These are phyloP conservation scores for Agonopterix heracliana DNA, from an alignment of 2,888 invertebrate species.

Conservation along the genomic window DNA sequence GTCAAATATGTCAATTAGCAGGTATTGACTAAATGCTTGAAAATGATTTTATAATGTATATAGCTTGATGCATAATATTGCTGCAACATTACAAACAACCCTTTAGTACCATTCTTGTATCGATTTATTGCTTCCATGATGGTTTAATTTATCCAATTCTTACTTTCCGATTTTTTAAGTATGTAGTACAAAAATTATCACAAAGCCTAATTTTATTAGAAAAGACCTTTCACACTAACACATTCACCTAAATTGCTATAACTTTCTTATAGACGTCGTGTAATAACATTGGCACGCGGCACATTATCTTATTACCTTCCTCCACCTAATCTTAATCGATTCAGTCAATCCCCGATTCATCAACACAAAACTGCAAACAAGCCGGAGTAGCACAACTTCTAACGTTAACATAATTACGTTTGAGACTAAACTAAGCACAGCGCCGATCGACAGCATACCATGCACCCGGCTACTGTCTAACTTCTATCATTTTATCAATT, in stretches of 20 bases:
- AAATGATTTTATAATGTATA: conserved; percentile 10
- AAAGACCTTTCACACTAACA: conserved; percentile 18
- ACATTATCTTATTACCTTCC: conserved; percentile 38
- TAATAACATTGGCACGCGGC: conserved; percentile 57
- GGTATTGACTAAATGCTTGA: conserved; percentile 17
- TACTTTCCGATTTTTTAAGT: conserved; percentile 17
- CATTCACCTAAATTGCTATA: conserved; percentile 17
- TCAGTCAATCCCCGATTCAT: conserved; percentile 58
- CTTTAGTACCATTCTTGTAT: conserved; percentile 26
- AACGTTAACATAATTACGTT: conserved; percentile 54
- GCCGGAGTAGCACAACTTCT: conserved; percentile 44
- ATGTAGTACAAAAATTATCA: conserved; percentile 37
- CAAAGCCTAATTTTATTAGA: conserved; percentile 34
- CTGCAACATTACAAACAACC: conserved; percentile 30
- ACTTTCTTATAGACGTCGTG: conserved; percentile 24
- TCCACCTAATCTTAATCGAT: conserved; percentile 50
- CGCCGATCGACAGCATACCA: conserved; percentile 50
- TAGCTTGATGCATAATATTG: conserved; percentile 28
- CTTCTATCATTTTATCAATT: conserved; percentile 38
- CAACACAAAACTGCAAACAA: conserved; percentile 37
- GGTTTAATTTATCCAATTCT: conserved; percentile 19
- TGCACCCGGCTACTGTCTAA: conserved; percentile 44
- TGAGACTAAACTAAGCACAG: conserved; percentile 70
- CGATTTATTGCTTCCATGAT: conserved; percentile 43
- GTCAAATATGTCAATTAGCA: conserved; percentile 1